These are phyloP conservation scores for Acrobasis repandana DNA, from an alignment of 2,888 invertebrate species.

Conservation along the genomic window DNA sequence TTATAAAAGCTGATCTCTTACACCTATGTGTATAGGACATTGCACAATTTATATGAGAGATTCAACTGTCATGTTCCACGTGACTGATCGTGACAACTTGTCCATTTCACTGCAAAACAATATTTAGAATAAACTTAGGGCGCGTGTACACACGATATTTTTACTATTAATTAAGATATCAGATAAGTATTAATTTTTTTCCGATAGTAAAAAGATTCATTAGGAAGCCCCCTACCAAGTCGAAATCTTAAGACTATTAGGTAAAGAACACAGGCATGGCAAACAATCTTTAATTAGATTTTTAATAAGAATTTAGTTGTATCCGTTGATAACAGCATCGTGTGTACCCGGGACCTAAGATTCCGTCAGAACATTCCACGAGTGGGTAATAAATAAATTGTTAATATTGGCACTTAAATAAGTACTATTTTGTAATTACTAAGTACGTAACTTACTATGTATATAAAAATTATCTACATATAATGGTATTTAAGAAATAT, in stretches of 20 bases:
- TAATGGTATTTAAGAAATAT: slow-evolving; percentile 1
- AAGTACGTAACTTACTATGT: slow-evolving; percentile 48
- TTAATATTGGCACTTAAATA: slow-evolving; percentile 48
- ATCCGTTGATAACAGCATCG: too few relatives aligned
- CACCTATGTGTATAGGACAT: background rate
- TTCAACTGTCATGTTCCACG: slow-evolving; percentile 36
- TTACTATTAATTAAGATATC: too few relatives aligned
- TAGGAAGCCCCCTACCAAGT: too few relatives aligned
- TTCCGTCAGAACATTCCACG: slow-evolving; percentile 6
- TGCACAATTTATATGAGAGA: slow-evolving; percentile 29
- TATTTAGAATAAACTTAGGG: background rate
- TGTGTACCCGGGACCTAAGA: background rate
- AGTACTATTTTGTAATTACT: slow-evolving; percentile 48
- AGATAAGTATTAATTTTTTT: too few relatives aligned
- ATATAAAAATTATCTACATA: slow-evolving; percentile 24
- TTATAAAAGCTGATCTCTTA: background rate
- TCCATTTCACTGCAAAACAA: background rate
- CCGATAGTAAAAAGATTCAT: too few relatives aligned
- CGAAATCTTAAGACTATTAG: too few relatives aligned
- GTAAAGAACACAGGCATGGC: too few relatives aligned
- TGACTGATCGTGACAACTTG: background rate
- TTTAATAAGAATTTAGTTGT: too few relatives aligned
- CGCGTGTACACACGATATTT: too few relatives aligned
- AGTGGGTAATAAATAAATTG: slow-evolving; percentile 6
- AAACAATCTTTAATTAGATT: too few relatives aligned